Evolutionary conservation across 2,113 vertebrate species (phyloP).

Genomic region (Alouatta palliata): DNA sequence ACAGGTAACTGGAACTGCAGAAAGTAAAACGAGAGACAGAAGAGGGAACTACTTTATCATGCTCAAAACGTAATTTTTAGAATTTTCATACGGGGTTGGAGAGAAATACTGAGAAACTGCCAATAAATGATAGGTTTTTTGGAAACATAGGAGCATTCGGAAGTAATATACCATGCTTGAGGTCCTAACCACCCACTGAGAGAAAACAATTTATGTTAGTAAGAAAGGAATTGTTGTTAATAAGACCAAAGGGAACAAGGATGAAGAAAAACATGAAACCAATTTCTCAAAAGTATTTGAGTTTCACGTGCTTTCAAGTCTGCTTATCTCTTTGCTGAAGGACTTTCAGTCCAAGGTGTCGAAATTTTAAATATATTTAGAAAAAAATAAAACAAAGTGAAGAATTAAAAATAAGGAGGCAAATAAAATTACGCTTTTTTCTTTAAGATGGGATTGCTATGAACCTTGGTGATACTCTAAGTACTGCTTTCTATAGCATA

Average conservation of each 20-base stretch:
- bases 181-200: background rate
- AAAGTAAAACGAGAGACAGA: background rate
- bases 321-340: background rate
- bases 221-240: background rate
- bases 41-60: background rate
- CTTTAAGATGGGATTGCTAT: background rate
- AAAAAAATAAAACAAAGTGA: constrained; percentile 24
- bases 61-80: background rate
- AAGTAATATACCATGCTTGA: constrained; percentile 33
- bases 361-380: background rate
- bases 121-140: background rate
- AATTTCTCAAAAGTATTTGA: background rate
- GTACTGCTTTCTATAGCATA: background rate
- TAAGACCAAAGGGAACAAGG: background rate
- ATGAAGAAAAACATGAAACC: constrained; percentile 37
- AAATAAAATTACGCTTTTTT: background rate
- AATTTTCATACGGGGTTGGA: background rate
- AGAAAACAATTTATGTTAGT: background rate
- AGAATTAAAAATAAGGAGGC: background rate
- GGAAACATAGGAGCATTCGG: background rate
- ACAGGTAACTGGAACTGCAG: background rate
- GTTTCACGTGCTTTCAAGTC: background rate
- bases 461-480: background rate
- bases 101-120: background rate
- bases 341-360: background rate